Evolutionary conservation across 1,140 invertebrate species (phyloP).

Genomic region (Aphelenchoides fujianensis): DNA sequence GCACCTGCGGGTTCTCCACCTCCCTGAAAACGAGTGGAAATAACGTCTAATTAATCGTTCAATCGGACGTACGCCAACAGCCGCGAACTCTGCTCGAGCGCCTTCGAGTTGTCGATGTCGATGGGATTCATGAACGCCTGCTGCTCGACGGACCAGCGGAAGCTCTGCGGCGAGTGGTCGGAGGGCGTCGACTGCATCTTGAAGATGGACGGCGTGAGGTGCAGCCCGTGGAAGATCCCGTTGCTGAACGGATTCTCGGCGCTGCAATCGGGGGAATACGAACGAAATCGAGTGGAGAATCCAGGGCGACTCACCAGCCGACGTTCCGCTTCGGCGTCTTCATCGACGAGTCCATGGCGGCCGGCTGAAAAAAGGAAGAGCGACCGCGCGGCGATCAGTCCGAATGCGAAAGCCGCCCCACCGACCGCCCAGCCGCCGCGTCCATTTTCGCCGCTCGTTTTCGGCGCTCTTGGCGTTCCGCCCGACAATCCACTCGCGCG

Average conservation of each 20-base stretch:
- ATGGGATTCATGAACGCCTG: not conserved
- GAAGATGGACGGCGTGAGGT: not conserved
- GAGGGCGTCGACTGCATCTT: not conserved
- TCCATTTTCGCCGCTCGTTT: no score
- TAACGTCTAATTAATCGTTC: not conserved
- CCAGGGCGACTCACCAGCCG: no score
- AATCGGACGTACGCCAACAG: not conserved
- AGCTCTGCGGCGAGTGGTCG: not conserved
- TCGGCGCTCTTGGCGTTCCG: no score
- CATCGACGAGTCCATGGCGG: no score
- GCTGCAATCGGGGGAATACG: no score
- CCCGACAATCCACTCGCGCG: no score
- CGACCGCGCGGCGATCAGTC: no score
- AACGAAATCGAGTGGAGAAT: no score
- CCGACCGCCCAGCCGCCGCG: no score
- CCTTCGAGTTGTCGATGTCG: not conserved
- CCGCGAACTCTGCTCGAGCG: not conserved
- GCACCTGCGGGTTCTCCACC: not conserved
- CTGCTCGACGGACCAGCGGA: constrained; percentile 8
- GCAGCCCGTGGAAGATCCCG: not conserved
- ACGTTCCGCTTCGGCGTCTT: no score
- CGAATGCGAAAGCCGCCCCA: no score
- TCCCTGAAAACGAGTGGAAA: not conserved
- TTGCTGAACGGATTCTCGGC: not conserved
- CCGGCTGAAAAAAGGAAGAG: no score